Evolutionary conservation across 2,888 invertebrate species (phyloP).

Genomic region (Schizotus pectinicornis): DNA sequence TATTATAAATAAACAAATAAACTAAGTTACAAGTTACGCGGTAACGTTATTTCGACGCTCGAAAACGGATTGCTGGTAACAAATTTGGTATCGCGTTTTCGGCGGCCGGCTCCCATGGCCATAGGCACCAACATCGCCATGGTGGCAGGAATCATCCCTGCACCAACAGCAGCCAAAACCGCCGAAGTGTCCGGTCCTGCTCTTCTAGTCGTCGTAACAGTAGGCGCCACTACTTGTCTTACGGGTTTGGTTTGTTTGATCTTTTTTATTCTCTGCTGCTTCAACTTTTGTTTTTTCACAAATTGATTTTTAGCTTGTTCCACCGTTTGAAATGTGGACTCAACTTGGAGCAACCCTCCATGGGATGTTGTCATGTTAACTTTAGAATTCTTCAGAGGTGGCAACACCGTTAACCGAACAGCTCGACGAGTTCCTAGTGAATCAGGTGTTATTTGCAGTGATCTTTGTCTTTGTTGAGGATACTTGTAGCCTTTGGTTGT

Average conservation of each 20-base stretch:
- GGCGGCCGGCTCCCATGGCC: slow-evolving; percentile 65
- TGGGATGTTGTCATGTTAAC: slow-evolving; percentile 73
- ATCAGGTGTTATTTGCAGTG: slow-evolving; percentile 45
- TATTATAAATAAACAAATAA: slow-evolving; percentile 30
- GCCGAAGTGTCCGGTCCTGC: slow-evolving; percentile 64
- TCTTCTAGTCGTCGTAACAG: slow-evolving; percentile 28
- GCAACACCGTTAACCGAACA: slow-evolving; percentile 72
- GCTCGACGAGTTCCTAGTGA: slow-evolving; percentile 48
- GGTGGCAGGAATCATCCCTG: slow-evolving; percentile 80
- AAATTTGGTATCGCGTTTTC: slow-evolving; percentile 30
- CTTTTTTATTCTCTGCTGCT: slow-evolving; percentile 41
- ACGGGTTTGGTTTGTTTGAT: neutral
- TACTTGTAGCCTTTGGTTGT: slow-evolving; percentile 78
- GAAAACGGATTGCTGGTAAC: slow-evolving; percentile 5
- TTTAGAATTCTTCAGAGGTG: slow-evolving; percentile 67
- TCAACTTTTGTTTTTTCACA: slow-evolving; percentile 50
- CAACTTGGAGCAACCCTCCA: slow-evolving; percentile 77
- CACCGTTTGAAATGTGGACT: slow-evolving; percentile 73
- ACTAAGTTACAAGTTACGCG: slow-evolving; percentile 19
- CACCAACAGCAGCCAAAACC: slow-evolving; percentile 75
- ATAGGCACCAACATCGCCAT: slow-evolving; percentile 83
- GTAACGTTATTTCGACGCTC: slow-evolving; percentile 26
- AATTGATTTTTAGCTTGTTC: slow-evolving; percentile 65
- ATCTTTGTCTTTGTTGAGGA: slow-evolving; percentile 52
- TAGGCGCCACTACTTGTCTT: slow-evolving; percentile 11